A percentile compares a stretch with the other conserved stretches of the same genome.
phyloP scores from a whole-genome alignment of 64 coral and sea anemone species.

The Hydrozoanthus tunicans region DNA sequence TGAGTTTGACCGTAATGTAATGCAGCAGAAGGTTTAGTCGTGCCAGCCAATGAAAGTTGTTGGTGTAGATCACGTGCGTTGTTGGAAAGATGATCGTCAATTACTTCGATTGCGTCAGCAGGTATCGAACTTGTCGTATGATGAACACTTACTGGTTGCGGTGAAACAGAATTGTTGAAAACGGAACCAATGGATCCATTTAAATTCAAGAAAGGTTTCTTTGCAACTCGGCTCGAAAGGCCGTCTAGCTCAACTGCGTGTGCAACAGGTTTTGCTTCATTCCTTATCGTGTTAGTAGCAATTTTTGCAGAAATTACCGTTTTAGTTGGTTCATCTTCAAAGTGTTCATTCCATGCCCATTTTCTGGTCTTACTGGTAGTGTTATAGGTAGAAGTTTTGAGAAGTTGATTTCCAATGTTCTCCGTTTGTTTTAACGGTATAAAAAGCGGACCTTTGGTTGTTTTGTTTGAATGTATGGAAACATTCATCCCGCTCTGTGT shows the following conservation, averaged over 20 bases:
- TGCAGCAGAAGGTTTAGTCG: neutral
- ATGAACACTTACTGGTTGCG: neutral
- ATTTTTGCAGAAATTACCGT: neutral
- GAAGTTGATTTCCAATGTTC: neutral
- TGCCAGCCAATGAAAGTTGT: neutral
- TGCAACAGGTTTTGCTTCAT: neutral
- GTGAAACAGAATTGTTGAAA: neutral
- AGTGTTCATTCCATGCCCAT: neutral
- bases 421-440: neutral
- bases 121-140: neutral
- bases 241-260: neutral
- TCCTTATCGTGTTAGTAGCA: neutral
- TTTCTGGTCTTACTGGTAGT: neutral
- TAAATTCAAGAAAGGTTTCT: neutral
- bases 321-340: neutral
- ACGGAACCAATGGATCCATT: neutral
- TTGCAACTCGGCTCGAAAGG: neutral
- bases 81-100: neutral
- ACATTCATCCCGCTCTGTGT: neutral
- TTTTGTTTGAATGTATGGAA: neutral
- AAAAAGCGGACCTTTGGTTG: neutral
- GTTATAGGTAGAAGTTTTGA: neutral
- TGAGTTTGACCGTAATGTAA: neutral
- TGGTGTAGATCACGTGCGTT: neutral
- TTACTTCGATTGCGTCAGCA: conserved; percentile 2